phyloP scores from a whole-genome alignment of 2,113 vertebrate genomes.

The Podarcis cretensis region DNA sequence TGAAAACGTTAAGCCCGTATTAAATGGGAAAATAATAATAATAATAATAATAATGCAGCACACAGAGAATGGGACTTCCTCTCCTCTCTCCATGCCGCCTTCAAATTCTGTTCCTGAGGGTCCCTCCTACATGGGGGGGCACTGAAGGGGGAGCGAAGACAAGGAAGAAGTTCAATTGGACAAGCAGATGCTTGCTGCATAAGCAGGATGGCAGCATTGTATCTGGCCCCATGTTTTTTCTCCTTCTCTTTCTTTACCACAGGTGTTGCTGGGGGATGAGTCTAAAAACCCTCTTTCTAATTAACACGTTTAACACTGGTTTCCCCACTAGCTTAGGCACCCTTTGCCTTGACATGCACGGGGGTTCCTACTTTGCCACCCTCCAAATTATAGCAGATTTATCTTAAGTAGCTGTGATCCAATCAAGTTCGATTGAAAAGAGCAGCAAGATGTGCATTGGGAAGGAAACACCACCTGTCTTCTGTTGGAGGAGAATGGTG shows the following conservation, averaged over 20 bases:
- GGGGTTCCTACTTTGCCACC: not conserved
- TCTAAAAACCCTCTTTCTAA: not conserved
- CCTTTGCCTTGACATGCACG: not conserved
- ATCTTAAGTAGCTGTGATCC: not conserved
- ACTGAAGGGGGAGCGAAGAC: too few species aligned
- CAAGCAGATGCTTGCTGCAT: too few species aligned
- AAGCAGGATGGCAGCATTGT: too few species aligned
- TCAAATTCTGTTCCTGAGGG: too few species aligned
- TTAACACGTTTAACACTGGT: not conserved
- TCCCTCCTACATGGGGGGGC: too few species aligned
- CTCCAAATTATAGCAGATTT: not conserved
- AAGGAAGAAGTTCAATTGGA: too few species aligned
- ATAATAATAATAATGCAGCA: too few species aligned
- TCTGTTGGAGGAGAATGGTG: not conserved
- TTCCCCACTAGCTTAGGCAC: not conserved
- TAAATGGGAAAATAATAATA: too few species aligned
- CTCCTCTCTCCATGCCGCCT: too few species aligned
- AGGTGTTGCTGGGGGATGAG: not conserved
- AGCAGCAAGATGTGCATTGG: not conserved
- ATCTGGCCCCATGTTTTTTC: too few species aligned
- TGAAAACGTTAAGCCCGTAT: too few species aligned
- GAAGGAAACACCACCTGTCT: not conserved
- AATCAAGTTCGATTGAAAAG: not conserved
- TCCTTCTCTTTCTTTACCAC: not conserved
- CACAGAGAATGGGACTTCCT: too few species aligned